A percentile compares a stretch with the other conserved stretches of the same genome.
phyloP scores from a whole-genome alignment of 2,113 vertebrate genomes.

The Oreotragus oreotragus region DNA sequence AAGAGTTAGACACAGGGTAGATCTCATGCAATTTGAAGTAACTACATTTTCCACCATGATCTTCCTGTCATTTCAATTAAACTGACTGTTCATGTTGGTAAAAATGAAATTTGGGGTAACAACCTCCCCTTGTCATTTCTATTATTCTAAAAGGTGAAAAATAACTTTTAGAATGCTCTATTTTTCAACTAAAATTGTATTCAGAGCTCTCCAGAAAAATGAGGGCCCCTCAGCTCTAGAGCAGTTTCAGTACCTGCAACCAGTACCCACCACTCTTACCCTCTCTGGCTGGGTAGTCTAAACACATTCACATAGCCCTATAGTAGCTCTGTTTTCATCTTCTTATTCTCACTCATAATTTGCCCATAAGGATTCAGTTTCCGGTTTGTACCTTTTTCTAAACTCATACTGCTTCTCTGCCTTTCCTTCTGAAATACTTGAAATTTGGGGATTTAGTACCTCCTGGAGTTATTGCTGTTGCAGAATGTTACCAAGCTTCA shows the following conservation, averaged over 20 bases:
- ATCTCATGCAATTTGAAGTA: not conserved
- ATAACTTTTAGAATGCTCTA: not conserved
- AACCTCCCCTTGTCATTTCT: not conserved
- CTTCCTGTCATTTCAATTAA: not conserved
- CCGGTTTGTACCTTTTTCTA: not conserved
- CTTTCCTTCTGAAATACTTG: not conserved
- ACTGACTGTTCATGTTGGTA: not conserved
- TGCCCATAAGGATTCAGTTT: not conserved
- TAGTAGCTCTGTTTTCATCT: not conserved
- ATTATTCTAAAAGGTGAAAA: not conserved
- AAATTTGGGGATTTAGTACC: not conserved
- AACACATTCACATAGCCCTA: not conserved
- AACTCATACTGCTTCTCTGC: not conserved
- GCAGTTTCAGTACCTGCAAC: rapidly evolving
- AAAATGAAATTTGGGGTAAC: not conserved
- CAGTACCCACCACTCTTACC: not conserved
- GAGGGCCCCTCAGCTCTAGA: rapidly evolving
- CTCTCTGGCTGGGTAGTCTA: no score
- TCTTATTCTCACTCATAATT: not conserved
- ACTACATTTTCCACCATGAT: not conserved
- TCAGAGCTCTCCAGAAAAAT: not conserved
- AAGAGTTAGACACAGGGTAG: not conserved
- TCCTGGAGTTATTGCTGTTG: not conserved
- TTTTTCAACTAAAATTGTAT: not conserved
- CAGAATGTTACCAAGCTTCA: not conserved